Conservation (phyloP, 2,797 vertebrate genomes). For the Myotis vivesi region DNA sequence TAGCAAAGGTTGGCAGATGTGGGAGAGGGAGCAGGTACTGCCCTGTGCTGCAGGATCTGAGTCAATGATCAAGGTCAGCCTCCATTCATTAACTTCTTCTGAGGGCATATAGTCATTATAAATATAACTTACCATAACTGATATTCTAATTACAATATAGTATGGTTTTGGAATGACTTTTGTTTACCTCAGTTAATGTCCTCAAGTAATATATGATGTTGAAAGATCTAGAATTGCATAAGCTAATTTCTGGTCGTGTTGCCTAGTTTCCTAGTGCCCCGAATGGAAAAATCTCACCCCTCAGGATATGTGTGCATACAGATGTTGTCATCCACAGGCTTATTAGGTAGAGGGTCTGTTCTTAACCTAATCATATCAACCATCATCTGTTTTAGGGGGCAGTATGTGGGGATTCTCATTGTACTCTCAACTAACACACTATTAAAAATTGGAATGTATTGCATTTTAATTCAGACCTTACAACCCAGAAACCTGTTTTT, state of each 20-base stretch:
- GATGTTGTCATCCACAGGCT: not conserved
- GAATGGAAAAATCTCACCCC: not conserved
- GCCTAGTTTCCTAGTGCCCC: not conserved
- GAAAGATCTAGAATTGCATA: not conserved
- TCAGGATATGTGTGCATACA: not conserved
- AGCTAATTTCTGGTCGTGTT: conserved; percentile 25
- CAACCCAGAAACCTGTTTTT: conserved; percentile 17
- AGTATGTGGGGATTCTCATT: not conserved
- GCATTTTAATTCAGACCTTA: not conserved
- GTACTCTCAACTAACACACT: conserved; percentile 1
- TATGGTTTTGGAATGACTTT: conserved; percentile 50
- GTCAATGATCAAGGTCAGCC: conserved; percentile 91
- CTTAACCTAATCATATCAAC: not conserved
- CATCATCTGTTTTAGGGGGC: not conserved
- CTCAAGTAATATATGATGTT: not conserved
- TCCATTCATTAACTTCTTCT: conserved; percentile 90
- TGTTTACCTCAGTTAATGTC: not conserved
- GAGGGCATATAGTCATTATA: conserved; percentile 81
- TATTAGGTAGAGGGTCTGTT: not conserved
- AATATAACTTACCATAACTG: conserved; percentile 76
- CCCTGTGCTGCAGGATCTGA: conserved; percentile 84
- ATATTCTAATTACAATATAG: conserved; percentile 71
- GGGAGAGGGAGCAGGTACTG: conserved; percentile 85
- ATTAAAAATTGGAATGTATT: not conserved
- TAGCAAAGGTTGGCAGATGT: conserved; percentile 88